Conservation (phyloP, 2,797 vertebrate species). For the Pseudotriccus pelzelni region DNA sequence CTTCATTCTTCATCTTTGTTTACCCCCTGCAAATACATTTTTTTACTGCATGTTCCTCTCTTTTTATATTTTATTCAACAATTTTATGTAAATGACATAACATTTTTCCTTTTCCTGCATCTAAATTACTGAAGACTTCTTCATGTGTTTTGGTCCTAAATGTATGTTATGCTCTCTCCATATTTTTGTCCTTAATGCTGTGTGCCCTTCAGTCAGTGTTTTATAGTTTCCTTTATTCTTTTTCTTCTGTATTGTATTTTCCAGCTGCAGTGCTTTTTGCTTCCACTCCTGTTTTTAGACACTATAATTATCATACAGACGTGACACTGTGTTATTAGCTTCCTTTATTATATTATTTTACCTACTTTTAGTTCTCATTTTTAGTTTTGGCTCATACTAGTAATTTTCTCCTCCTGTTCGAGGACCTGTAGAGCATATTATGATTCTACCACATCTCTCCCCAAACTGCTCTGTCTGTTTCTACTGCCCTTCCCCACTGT, state of each 20-base stretch:
- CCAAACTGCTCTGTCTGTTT: not conserved
- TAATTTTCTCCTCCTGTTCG: not conserved
- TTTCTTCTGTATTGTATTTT: not conserved
- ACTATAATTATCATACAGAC: not conserved
- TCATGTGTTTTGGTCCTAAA: not conserved
- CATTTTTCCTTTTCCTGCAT: constrained; percentile 1
- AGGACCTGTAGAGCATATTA: not conserved
- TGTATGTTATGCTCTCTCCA: not conserved
- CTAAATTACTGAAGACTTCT: not conserved
- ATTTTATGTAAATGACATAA: not conserved
- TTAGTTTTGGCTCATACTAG: not conserved
- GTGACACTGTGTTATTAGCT: not conserved
- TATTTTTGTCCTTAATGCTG: not conserved
- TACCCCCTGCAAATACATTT: not conserved
- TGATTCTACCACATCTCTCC: not conserved
- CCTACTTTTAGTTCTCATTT: not conserved
- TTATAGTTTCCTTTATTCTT: not conserved
- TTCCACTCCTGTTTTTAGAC: not conserved
- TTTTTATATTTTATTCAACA: not conserved
- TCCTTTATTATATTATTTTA: not conserved
- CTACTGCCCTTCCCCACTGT: not conserved
- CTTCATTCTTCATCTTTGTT: not conserved
- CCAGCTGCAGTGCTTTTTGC: not conserved
- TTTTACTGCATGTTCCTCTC: not conserved
- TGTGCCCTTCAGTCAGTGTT: not conserved